phyloP scores from a whole-genome alignment of 2,113 vertebrate genomes.

The Sus scrofa region DNA sequence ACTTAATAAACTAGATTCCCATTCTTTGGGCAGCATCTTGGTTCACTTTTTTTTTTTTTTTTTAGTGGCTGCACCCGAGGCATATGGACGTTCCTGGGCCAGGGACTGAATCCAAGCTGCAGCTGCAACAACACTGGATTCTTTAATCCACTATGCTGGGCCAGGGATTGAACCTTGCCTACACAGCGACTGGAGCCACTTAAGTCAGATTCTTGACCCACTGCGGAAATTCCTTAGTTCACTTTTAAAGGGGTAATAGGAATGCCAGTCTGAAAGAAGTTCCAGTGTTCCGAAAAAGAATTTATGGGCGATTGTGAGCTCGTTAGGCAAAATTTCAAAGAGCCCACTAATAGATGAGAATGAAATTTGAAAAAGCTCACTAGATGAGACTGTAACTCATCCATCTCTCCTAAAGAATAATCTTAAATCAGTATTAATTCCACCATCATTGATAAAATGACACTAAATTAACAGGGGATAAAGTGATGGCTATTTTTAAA shows the following conservation, averaged over 20 bases:
- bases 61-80: no score
- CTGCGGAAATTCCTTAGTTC: neutral
- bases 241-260: neutral
- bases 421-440: slow-evolving; percentile 1
- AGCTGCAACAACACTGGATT: no score
- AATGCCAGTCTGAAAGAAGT: slow-evolving; percentile 18
- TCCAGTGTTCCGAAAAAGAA: neutral
- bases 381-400: neutral
- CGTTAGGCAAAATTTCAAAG: slow-evolving; percentile 15
- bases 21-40: neutral
- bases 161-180: no score
- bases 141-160: no score
- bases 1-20: neutral
- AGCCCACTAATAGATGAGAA: neutral
- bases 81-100: no score
- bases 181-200: no score
- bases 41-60: neutral
- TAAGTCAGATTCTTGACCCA: no score
- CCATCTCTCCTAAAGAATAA: neutral
- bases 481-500: neutral
- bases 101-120: no score
- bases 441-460: neutral
- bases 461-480: neutral
- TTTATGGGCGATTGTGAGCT: neutral
- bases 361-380: neutral